Evolutionary conservation across 1,140 invertebrate species (phyloP).

Genomic region (Copidosoma floridanum): DNA sequence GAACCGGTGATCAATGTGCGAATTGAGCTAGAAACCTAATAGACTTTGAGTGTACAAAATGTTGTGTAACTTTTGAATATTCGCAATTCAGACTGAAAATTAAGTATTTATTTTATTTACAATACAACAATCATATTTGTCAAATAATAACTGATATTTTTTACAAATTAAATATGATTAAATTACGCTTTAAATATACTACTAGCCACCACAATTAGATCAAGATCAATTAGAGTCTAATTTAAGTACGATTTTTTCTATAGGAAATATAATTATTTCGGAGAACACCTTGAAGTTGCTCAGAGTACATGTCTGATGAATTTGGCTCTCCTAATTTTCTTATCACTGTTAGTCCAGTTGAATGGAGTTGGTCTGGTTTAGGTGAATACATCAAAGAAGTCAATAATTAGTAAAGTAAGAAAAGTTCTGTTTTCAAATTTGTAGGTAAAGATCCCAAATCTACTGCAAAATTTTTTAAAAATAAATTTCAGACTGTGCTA

Average conservation of each 20-base stretch:
- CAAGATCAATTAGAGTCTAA: conserved; percentile 32
- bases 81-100: conserved; percentile 35
- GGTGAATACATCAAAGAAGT: conserved; percentile 37
- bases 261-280: conserved; percentile 38
- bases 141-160: conserved; percentile 37
- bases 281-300: conserved; percentile 32
- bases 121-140: conserved; percentile 36
- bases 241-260: conserved; percentile 34
- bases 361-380: conserved; percentile 45
- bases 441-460: conserved; percentile 39
- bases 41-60: conserved; percentile 36
- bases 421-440: conserved; percentile 23
- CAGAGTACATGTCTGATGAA: conserved; percentile 38
- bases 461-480: conserved; percentile 38
- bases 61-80: conserved; percentile 34
- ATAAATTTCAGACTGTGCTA: conserved; percentile 42
- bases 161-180: conserved; percentile 39
- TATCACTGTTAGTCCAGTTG: conserved; percentile 45
- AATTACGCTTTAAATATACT: conserved; percentile 32
- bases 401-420: conserved; percentile 29
- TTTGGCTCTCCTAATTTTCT: conserved; percentile 48
- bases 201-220: conserved; percentile 29
- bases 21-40: conserved; percentile 23
- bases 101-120: conserved; percentile 40
- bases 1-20: conserved; percentile 34